Evolutionary conservation across 2,113 vertebrate species (phyloP).

Genomic region (Pogonocichla stellata): DNA sequence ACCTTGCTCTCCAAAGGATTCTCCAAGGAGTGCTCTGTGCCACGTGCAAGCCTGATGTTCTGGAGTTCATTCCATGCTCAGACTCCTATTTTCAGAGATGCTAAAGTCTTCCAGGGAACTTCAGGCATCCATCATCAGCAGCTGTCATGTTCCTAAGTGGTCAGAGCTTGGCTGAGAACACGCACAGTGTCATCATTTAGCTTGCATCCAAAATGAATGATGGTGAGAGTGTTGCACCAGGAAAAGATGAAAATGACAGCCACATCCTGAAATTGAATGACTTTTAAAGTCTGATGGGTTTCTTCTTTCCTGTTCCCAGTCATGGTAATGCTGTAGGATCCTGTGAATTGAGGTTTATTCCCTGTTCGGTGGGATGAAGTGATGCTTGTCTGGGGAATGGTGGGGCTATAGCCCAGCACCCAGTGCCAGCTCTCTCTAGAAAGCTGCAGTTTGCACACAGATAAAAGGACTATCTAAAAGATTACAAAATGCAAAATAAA

Average conservation of each 20-base stretch:
- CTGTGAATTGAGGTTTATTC: not conserved
- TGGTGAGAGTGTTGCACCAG: not conserved
- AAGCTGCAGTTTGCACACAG: not conserved
- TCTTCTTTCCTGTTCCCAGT: not conserved
- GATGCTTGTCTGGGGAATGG: not conserved
- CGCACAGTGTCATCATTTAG: fast-evolving
- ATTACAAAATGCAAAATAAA: not conserved
- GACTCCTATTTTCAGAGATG: not conserved
- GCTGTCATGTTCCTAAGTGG: not conserved
- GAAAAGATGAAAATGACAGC: not conserved
- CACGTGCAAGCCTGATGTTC: fast-evolving
- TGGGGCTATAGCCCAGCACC: not conserved
- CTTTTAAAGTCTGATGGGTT: not conserved
- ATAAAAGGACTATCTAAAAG: not conserved
- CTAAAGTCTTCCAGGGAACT: not conserved
- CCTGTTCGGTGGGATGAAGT: not conserved
- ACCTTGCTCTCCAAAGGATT: not conserved
- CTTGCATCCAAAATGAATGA: fast-evolving
- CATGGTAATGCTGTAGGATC: not conserved
- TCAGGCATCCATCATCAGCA: not conserved
- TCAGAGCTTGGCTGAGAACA: not conserved
- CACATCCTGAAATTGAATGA: not conserved
- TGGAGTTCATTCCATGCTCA: not conserved
- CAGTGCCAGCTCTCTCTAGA: not conserved
- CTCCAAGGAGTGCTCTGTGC: fast-evolving